Evolutionary conservation across 1,140 invertebrate species (phyloP).

Genomic region (Drosophila murphyi): DNA sequence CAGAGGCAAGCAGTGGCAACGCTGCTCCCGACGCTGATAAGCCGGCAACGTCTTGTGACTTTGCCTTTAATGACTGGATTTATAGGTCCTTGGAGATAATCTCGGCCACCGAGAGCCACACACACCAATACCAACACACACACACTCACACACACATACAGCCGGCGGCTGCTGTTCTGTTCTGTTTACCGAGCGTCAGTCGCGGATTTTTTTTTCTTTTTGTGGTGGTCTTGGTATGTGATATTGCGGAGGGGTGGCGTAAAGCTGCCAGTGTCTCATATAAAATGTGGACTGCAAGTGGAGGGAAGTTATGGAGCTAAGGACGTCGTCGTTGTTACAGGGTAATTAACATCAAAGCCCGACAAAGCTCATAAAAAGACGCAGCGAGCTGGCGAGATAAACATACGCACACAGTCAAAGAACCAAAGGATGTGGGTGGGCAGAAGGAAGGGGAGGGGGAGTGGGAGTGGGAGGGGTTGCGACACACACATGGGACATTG

Average conservation of each 20-base stretch:
- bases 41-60: conserved; percentile 82
- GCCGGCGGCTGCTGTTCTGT: conserved; percentile 47
- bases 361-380: conserved; percentile 82
- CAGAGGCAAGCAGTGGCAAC: conserved; percentile 33
- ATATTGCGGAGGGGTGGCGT: neutral
- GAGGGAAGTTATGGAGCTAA: conserved; percentile 28
- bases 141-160: conserved; percentile 17
- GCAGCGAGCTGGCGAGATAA: conserved; percentile 71
- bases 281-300: neutral
- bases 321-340: conserved; percentile 73
- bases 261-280: neutral
- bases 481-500: conserved; percentile 44
- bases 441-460: neutral
- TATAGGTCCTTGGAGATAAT: conserved; percentile 85
- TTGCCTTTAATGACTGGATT: conserved; percentile 85
- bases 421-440: neutral
- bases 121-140: conserved; percentile 31
- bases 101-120: conserved; percentile 58
- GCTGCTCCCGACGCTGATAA: conserved; percentile 66
- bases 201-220: neutral
- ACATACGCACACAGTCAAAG: conserved; percentile 41
- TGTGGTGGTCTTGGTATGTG: neutral
- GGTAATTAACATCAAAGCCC: conserved; percentile 84
- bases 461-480: neutral
- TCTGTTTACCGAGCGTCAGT: conserved; percentile 67